Evolutionary conservation across 2,797 vertebrate species (phyloP).

Genomic region (Eleutherodactylus coqui): DNA sequence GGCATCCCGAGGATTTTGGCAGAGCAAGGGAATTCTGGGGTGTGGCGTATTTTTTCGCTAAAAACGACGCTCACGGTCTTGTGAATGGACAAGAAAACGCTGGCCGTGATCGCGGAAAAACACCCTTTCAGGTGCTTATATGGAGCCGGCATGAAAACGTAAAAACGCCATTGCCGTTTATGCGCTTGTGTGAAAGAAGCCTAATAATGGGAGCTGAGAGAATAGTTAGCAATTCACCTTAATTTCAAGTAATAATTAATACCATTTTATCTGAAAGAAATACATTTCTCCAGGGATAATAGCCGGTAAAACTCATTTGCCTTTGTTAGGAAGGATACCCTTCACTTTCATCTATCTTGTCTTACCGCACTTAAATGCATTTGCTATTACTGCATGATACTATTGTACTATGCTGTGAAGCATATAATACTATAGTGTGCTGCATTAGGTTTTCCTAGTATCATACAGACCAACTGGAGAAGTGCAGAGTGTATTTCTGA

Average conservation of each 20-base stretch:
- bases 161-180: too few species aligned
- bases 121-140: too few species aligned
- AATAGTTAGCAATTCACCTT: not conserved
- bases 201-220: not conserved
- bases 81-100: too few species aligned
- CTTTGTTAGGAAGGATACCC: conserved; percentile 1
- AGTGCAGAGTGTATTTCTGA: too few species aligned
- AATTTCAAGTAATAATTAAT: conserved; percentile 15
- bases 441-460: not conserved
- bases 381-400: not conserved
- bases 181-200: too few species aligned
- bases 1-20: too few species aligned
- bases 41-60: too few species aligned
- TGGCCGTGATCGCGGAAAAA: too few species aligned
- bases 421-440: not conserved
- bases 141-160: too few species aligned
- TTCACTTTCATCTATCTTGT: not conserved
- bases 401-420: not conserved
- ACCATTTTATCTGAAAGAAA: not conserved
- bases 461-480: not conserved
- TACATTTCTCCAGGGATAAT: not conserved
- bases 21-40: too few species aligned
- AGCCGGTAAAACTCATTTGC: not conserved
- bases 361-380: not conserved
- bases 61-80: too few species aligned